A percentile compares a stretch with the other conserved stretches of the same genome.
Evolutionary conservation across 64 coral and sea anemone genomes (phyloP).

Genomic region (Astreopora myriophthalma): DNA sequence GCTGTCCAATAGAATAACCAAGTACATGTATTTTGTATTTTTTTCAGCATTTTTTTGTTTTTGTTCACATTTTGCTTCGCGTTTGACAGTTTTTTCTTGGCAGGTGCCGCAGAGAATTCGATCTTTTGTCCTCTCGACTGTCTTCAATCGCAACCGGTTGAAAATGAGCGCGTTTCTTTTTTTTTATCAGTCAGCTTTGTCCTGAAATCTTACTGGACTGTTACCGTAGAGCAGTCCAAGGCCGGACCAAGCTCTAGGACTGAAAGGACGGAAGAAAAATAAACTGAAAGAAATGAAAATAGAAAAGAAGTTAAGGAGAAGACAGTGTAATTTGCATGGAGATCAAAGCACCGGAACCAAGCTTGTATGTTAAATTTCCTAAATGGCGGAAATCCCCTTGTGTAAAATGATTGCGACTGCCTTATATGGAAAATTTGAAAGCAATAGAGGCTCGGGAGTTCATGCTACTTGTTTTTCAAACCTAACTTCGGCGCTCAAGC

Average conservation of each 20-base stretch:
- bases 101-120: not conserved
- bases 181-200: too few species aligned
- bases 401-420: constrained; percentile 83
- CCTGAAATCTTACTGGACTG: not conserved
- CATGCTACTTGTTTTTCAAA: constrained; percentile 32
- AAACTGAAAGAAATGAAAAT: not conserved
- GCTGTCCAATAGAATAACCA: not conserved
- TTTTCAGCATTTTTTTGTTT: not conserved
- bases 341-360: constrained; percentile 82
- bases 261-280: not conserved
- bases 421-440: constrained; percentile 95
- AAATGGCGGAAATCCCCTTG: constrained; percentile 84
- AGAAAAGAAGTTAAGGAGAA: not conserved
- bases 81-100: not conserved
- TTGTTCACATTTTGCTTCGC: not conserved
- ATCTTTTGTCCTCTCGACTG: not conserved
- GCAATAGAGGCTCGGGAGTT: constrained; percentile 63
- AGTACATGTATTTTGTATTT: not conserved
- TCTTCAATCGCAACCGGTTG: not conserved
- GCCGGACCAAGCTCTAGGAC: not conserved
- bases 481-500: constrained; percentile 5
- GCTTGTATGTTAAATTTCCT: constrained; percentile 93
- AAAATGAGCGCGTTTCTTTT: not conserved
- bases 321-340: constrained; percentile 69
- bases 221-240: not conserved